Conservation (phyloP, 2,888 invertebrate genomes). For the Temnothorax rugatulus region DNA sequence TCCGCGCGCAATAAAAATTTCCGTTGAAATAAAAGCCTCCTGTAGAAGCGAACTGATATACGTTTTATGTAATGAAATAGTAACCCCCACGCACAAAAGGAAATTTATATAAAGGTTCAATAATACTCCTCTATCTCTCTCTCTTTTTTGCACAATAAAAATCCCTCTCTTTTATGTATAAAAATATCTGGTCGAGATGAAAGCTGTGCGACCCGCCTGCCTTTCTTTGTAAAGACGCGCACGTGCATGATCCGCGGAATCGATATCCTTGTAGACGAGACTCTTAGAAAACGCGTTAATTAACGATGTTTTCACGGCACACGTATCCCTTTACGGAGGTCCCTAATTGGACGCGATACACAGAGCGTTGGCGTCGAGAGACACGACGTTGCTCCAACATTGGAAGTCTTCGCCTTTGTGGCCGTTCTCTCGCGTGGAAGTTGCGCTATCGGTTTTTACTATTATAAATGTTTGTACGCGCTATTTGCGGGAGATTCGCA, state of each 20-base stretch:
- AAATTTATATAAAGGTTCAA: background rate
- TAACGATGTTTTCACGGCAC: constrained; percentile 3
- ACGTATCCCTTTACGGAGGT: constrained; percentile 1
- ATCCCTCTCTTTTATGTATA: background rate
- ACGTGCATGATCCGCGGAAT: constrained; percentile 1
- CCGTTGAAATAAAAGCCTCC: background rate
- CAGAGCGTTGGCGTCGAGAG: background rate
- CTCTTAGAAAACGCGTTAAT: background rate
- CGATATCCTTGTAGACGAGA: background rate
- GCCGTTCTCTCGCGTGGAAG: background rate
- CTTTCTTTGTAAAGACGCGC: background rate
- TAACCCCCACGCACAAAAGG: background rate
- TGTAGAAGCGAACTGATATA: background rate
- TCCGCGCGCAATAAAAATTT: background rate
- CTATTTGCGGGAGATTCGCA: background rate
- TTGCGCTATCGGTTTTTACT: background rate
- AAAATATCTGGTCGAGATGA: constrained; percentile 15
- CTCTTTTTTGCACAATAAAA: background rate
- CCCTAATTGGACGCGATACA: constrained; percentile 19
- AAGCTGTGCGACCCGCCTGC: background rate
- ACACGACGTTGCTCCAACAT: background rate
- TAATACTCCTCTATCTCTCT: background rate
- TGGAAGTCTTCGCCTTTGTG: background rate
- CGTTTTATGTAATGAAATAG: constrained; percentile 14
- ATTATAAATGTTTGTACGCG: background rate